A percentile compares a stretch with the other conserved stretches of the same genome.
Evolutionary conservation across 1,140 invertebrate genomes (phyloP).

Genomic region (Conus betulinus): DNA sequence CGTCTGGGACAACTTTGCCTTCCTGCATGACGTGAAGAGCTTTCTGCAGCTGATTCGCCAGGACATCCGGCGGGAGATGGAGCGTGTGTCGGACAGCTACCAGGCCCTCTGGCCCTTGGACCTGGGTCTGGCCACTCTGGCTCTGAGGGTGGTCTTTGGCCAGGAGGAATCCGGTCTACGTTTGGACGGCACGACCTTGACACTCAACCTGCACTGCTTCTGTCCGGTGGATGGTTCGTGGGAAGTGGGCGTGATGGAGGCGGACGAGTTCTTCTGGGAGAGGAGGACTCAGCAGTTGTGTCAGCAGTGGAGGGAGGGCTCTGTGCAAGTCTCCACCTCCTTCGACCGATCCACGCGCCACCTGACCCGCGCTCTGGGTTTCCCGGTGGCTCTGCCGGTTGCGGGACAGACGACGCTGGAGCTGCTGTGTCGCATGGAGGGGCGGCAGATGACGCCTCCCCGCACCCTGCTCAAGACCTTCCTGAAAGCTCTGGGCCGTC

Average conservation of each 20-base stretch:
- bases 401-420: slow-evolving; percentile 21
- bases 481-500: background rate
- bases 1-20: background rate
- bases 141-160: background rate
- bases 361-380: slow-evolving; percentile 14
- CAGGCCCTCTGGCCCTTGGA: background rate
- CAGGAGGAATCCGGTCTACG: slow-evolving; percentile 13
- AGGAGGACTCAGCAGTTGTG: background rate
- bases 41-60: background rate
- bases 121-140: background rate
- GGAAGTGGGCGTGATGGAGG: background rate
- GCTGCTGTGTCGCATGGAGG: slow-evolving; percentile 18
- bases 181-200: background rate
- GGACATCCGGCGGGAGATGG: background rate
- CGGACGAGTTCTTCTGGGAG: slow-evolving; percentile 6
- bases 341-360: background rate
- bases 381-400: slow-evolving; percentile 18
- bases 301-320: background rate
- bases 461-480: slow-evolving; percentile 10
- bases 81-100: background rate
- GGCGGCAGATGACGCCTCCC: slow-evolving; percentile 14
- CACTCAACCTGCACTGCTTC: slow-evolving; percentile 18
- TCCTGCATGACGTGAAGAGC: background rate
- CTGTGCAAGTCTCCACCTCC: background rate
- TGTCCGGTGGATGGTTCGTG: background rate